These are phyloP conservation scores for Hoplias malabaricus DNA, from an alignment of 2,113 vertebrate species.

Conservation along the genomic window DNA sequence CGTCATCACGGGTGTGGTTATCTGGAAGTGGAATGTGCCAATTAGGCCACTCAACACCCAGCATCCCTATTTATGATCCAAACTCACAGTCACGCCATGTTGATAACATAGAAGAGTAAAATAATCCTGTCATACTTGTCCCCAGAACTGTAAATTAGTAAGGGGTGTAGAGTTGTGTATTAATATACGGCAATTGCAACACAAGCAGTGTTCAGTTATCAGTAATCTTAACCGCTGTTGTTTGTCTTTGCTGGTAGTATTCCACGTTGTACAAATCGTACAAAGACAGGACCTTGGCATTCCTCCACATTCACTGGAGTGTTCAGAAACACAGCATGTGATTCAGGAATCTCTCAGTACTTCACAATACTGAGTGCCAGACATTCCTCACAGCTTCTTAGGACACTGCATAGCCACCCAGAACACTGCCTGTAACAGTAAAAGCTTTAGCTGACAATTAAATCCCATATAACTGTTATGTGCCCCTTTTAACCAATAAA, in stretches of 20 bases:
- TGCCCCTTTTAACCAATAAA: no score
- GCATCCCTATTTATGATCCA: not conserved
- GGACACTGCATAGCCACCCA: constrained; percentile 9
- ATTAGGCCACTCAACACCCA: not conserved
- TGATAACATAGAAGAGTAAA: not conserved
- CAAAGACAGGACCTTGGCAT: not conserved
- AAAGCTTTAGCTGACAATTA: no score
- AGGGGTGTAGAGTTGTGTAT: not conserved
- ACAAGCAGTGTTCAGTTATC: not conserved
- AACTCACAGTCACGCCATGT: not conserved
- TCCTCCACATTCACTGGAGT: not conserved
- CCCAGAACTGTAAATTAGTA: not conserved
- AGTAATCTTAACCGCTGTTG: not conserved
- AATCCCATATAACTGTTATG: no score
- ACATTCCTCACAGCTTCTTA: constrained; percentile 56
- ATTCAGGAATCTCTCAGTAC: constrained; percentile 64
- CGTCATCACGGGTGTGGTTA: not conserved
- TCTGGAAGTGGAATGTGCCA: not conserved
- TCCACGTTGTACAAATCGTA: not conserved
- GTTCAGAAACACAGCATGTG: constrained; percentile 35
- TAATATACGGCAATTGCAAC: not conserved
- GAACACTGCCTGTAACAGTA: not conserved
- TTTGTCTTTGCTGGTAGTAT: not conserved
- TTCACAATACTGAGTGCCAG: constrained; percentile 46
- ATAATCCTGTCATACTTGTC: not conserved